Base-by-base conservation (phyloP, 2,888 invertebrate genomes). In the Diaperis boleti region DNA sequence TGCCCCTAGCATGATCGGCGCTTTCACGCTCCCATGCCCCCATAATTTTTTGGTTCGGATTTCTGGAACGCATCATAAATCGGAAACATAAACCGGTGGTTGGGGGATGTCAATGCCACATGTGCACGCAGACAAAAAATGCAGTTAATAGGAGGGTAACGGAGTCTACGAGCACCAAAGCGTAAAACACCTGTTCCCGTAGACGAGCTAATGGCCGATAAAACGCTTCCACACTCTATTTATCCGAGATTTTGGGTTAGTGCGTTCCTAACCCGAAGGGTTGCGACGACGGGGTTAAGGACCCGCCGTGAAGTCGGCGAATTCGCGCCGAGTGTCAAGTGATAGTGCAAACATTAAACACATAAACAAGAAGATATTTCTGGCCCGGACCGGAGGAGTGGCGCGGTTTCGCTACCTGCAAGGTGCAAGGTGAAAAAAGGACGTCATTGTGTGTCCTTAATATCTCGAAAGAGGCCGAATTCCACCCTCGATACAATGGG, bases 381-480 rank as follows among this genome's bases (percentile, higher is more conserved):
- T 49, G 37, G 52, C 15, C 26, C 37, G 14, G 14, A 37, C 37
- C 33, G 14, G 39, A 50, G 52, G 52, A 52, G 49, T 49, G 39
- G 39, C 14, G 49, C 35, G 33, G 11, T 49, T 49, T 49, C 11
- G 37, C 52, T 52, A 52, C 52, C 52, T 52, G 52, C 52, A 35
- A 52, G 52, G 52, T 52, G 52, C 52, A 52, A 52, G 52, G 52
- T 52, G 52, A 52, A 52, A 52, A 52, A 52, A 52, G 52, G 52
- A 52, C 52, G 52, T 52, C 26, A 52, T 52, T 52, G 52, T 52
- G 8, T 17, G 52, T 52, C 52, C 52, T 37, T 29, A 45, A 42
- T 42, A 13, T n/a, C 13, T 5, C 3, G 17, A 33, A 31, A 35
- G 31, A 49, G 17, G 10, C 42, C 8, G 22, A 42, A 20, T 42